Conservation (phyloP, 2,888 invertebrate species). For the Phyllotreta cruciferae region DNA sequence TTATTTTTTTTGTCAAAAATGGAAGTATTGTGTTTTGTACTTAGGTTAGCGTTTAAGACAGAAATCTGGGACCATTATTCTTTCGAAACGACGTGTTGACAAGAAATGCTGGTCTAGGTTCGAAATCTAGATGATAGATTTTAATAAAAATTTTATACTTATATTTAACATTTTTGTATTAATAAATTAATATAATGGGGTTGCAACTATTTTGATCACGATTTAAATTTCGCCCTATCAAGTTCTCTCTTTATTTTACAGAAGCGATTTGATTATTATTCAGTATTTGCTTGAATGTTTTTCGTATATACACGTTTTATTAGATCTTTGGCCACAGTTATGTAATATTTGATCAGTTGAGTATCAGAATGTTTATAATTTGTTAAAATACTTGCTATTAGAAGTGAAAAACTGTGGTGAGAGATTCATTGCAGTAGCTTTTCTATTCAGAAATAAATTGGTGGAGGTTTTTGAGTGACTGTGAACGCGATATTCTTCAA, state of each 20-base stretch:
- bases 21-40: conserved; percentile 45
- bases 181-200: conserved; percentile 13
- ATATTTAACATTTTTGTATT: conserved; percentile 33
- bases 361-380: conserved; percentile 32
- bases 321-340: conserved; percentile 29
- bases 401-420: conserved; percentile 35
- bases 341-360: conserved; percentile 26
- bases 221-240: conserved; percentile 4
- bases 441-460: conserved; percentile 42
- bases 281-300: conserved; percentile 25
- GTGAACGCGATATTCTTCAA: conserved; percentile 36
- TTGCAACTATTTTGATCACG: conserved; percentile 23
- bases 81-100: conserved; percentile 41
- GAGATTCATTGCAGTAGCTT: conserved; percentile 48
- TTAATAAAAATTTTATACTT: conserved; percentile 39
- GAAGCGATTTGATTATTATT: conserved; percentile 4
- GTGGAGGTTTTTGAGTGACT: conserved; percentile 53
- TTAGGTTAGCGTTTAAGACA: conserved; percentile 38
- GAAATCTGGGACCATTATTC: conserved; percentile 43
- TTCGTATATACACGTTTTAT: conserved; percentile 14
- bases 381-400: conserved; percentile 35
- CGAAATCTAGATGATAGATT: conserved; percentile 36
- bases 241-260: too few relatives aligned
- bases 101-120: conserved; percentile 48
- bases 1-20: conserved; percentile 34